Conservation (phyloP, 2,888 invertebrate genomes). For the Bruchidius siliquastri region DNA sequence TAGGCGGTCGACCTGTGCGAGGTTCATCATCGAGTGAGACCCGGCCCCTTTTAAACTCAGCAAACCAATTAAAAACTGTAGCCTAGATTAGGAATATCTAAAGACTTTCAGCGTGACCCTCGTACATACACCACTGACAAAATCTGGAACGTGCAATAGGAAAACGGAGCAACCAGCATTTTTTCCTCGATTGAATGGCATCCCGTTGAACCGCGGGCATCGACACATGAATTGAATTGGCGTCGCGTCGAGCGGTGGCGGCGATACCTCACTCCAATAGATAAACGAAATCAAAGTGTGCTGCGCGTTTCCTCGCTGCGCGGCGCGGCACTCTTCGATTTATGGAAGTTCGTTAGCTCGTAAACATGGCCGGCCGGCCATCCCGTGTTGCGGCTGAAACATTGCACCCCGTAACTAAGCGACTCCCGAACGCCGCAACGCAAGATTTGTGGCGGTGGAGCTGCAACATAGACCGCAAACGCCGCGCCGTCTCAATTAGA, state of each 20-base stretch:
- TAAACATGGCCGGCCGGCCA: constrained; percentile 40
- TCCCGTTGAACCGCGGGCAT: background rate
- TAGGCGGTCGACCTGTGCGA: no score
- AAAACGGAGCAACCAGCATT: background rate
- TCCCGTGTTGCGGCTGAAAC: constrained; percentile 42
- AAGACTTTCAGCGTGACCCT: no score
- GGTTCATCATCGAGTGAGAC: no score
- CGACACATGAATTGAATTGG: background rate
- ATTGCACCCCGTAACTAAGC: constrained; percentile 45
- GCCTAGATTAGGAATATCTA: no score
- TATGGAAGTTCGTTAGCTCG: constrained; percentile 44
- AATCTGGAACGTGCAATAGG: background rate
- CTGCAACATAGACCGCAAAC: constrained; percentile 28
- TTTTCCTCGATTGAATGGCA: background rate
- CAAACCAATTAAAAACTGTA: no score
- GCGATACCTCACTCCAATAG: background rate
- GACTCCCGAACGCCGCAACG: constrained; percentile 14
- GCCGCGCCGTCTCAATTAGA: constrained; percentile 33
- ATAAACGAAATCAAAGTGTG: constrained; percentile 5
- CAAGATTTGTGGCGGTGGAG: background rate
- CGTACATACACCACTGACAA: background rate
- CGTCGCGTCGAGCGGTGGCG: background rate
- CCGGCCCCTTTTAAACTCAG: no score
- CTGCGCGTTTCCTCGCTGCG: constrained; percentile 4
- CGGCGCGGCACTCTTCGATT: constrained; percentile 22